Conservation (phyloP, 2,113 vertebrate genomes). For the Amphiprion percula region DNA sequence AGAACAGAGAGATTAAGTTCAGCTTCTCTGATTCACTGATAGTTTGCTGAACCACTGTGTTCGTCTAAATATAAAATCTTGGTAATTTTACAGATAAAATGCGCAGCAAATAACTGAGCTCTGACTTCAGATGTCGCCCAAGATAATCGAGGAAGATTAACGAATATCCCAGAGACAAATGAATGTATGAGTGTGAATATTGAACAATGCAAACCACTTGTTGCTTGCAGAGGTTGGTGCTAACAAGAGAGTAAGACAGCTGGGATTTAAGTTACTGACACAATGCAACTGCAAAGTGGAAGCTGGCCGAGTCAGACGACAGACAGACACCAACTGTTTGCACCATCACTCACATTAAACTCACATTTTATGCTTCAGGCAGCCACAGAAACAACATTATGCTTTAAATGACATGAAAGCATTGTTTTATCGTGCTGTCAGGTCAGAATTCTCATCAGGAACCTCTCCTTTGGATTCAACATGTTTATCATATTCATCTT, state of each 20-base stretch:
- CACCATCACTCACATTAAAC: neutral
- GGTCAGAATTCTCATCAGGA: neutral
- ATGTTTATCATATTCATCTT: slow-evolving; percentile 17
- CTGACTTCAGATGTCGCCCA: neutral
- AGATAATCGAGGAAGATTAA: neutral
- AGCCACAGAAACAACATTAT: neutral
- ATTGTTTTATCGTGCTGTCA: neutral
- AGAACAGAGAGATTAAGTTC: slow-evolving; percentile 3
- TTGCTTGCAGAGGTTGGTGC: neutral
- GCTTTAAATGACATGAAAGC: neutral
- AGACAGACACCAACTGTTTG: slow-evolving; percentile 2
- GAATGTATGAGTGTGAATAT: neutral
- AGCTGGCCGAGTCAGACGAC: slow-evolving; percentile 10
- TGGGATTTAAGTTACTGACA: slow-evolving; percentile 40
- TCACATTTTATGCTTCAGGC: neutral
- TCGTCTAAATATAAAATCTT: neutral
- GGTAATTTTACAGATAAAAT: neutral
- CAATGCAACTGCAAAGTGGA: slow-evolving; percentile 21
- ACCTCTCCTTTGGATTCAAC: neutral
- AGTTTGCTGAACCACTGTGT: neutral
- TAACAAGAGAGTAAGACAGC: slow-evolving; percentile 33
- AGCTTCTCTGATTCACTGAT: neutral
- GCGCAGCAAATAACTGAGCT: neutral
- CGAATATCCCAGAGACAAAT: slow-evolving; percentile 2
- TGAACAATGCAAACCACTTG: slow-evolving; percentile 10